Conservation (phyloP, 2,888 invertebrate genomes). For the Lumbricus terrestris region DNA sequence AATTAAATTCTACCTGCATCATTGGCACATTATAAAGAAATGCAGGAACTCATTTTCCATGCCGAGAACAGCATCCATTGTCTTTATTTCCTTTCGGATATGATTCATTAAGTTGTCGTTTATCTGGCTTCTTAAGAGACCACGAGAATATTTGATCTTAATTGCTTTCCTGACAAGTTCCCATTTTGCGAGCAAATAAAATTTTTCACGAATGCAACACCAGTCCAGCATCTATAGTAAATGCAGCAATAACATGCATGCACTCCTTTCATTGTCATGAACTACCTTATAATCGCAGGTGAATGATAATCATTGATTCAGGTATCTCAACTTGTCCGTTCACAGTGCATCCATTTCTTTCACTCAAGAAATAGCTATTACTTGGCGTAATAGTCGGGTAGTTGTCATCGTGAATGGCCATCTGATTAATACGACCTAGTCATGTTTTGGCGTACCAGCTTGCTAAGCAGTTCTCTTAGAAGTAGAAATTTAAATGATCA, state of each 20-base stretch:
- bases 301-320: not conserved
- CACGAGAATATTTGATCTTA: not conserved
- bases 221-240: not conserved
- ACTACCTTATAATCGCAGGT: not conserved
- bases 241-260: not conserved
- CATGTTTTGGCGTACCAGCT: not conserved
- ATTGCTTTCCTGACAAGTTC: not conserved
- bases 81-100: not conserved
- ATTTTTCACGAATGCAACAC: not conserved
- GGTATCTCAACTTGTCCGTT: not conserved
- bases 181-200: not conserved
- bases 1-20: not conserved
- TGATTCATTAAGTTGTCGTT: not conserved
- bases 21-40: not conserved
- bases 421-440: not conserved
- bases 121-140: not conserved
- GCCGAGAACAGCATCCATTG: not conserved
- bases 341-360: not conserved
- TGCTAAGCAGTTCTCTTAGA: not conserved
- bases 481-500: not conserved
- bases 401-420: not conserved
- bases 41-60: not conserved
- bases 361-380: not conserved
- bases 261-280: not conserved
- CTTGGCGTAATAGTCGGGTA: not conserved